phyloP scores from a whole-genome alignment of 2,797 vertebrate species.

The Microchirus variegatus region DNA sequence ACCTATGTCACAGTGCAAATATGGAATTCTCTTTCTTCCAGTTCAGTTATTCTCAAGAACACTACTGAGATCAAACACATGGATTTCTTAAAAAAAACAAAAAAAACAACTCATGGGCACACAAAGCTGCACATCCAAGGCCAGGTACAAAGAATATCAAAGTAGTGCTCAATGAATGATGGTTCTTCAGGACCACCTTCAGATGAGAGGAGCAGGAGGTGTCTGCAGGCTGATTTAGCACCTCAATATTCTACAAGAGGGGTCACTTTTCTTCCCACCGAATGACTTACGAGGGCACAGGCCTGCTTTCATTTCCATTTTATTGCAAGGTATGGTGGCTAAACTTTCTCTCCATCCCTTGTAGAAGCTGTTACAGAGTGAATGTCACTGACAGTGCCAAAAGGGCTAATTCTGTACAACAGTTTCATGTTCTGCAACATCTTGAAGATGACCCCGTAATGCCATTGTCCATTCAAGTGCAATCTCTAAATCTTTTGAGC shows the following conservation, averaged over 20 bases:
- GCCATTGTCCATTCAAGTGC: conserved; percentile 3
- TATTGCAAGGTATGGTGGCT: conserved; percentile 55
- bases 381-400: conserved; percentile 13
- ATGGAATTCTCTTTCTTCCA: conserved; percentile 38
- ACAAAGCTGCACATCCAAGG: conserved; percentile 9
- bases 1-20: conserved; percentile 7
- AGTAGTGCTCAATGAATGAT: conserved; percentile 70
- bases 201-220: conserved; percentile 55
- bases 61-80: conserved; percentile 46
- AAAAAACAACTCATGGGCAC: conserved; percentile 6
- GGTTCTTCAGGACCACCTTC: conserved; percentile 55
- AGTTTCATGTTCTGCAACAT: not conserved
- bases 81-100: conserved; percentile 2
- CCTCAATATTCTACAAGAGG: conserved; percentile 59
- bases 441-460: not conserved
- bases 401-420: conserved; percentile 1
- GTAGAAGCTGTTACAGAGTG: conserved; percentile 5
- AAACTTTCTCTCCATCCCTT: conserved; percentile 35
- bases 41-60: conserved; percentile 10
- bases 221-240: conserved; percentile 74
- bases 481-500: not conserved
- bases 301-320: conserved; percentile 69
- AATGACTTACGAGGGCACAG: conserved; percentile 65
- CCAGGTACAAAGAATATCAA: conserved; percentile 50
- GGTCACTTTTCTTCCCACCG: conserved; percentile 50